Percentiles rank a stretch among this genome's conserved stretches.
Conservation (phyloP, 2,888 invertebrate genomes). For the Caenorhabditis sp. region DNA sequence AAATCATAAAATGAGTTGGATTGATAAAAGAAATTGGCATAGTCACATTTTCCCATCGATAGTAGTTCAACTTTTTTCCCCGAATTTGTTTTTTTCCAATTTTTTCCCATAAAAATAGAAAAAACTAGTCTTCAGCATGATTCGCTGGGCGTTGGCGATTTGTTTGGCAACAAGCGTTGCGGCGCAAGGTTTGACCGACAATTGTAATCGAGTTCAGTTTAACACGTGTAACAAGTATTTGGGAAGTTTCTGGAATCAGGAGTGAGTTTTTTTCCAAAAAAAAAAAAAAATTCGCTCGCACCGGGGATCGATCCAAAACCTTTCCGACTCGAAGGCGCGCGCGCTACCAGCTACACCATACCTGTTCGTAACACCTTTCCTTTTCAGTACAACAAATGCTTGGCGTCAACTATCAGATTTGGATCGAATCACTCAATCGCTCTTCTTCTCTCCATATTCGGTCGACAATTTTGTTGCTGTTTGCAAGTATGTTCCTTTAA, state of each 20-base stretch:
- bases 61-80: too few relatives aligned
- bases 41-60: background rate
- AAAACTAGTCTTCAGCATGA: background rate
- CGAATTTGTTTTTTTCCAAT: background rate
- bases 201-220: background rate
- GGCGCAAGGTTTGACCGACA: background rate
- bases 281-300: too few relatives aligned
- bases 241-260: background rate
- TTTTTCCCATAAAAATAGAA: background rate
- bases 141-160: background rate
- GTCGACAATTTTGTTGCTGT: slow-evolving; percentile 41
- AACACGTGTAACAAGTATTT: background rate
- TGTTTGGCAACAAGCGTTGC: background rate
- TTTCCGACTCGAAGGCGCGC: too few relatives aligned
- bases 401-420: slow-evolving; percentile 27
- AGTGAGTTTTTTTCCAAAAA: background rate
- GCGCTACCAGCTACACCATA: background rate
- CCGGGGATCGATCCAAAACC: too few relatives aligned
- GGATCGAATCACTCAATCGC: slow-evolving; percentile 37
- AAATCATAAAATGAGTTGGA: slow-evolving; percentile 1
- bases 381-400: slow-evolving; percentile 35
- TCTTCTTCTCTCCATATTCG: slow-evolving; percentile 35
- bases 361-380: too few relatives aligned
- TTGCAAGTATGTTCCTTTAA: slow-evolving; percentile 42
- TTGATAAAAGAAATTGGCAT: background rate